Evolutionary conservation across 1,140 invertebrate genomes (phyloP), one percentile per base, ranked within the genome.

Genomic region (Zaprionus inermis): DNA sequence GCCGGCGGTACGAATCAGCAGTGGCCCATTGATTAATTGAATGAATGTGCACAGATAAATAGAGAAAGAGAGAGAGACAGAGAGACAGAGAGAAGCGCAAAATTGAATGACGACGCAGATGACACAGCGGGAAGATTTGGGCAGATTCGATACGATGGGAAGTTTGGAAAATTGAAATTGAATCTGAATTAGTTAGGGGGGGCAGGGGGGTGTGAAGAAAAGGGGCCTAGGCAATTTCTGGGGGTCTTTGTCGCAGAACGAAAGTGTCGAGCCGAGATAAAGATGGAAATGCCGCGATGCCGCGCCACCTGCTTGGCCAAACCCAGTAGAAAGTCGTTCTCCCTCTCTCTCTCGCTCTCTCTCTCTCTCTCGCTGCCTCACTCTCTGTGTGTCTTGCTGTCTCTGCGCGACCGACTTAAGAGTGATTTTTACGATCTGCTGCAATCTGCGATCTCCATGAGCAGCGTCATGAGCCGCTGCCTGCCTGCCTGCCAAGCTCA

Each of bases 231-330:
- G 66, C 78, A 82, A 82, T 82, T 78, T 41, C n/a, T 32, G 30
- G 78, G 65, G 52, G 58, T 76, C 88, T 82, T 79, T 86, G 83
- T 86, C 82, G 77, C 76, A 64, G 63, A 63, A 72, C 57, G 74
- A 72, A 70, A 72, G 63, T 38, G 24, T 18, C 24, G 38, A 44
- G 38, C 38, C 16, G n/a, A n/a, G n/a, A 16, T 44, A n/a, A 16
- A 44, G 38, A 44, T 32, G 34, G 38, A 38, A 28, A 41, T 16
- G n/a, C 24, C 16, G n/a, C n/a, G 38, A 28, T 16, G 36, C 46
- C 30, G 36, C 38, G n/a, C 38, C 38, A 44, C 38, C 38, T 44
- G 38, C 38, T 5, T 6, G 38, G 38, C 38, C 38, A 44, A 44
- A 1, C 38, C 2, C 41, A 16, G 34, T 54, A 54, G 51, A 54